Base-by-base conservation (phyloP, 2,113 vertebrate species). In the Lanius collurio region DNA sequence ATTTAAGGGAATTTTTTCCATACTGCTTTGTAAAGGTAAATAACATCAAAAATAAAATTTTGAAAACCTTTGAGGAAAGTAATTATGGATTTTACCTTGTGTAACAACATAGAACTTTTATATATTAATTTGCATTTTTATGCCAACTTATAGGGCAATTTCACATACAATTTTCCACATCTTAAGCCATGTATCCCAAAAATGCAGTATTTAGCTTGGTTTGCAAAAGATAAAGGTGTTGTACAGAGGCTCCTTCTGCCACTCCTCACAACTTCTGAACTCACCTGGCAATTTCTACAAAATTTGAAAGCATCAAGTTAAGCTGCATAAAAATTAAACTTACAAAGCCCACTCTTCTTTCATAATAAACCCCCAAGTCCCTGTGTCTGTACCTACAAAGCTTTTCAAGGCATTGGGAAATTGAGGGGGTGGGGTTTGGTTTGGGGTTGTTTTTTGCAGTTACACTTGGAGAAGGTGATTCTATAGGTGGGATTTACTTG, bases 401-500 rank as follows among this genome's bases (percentile, higher is more conserved):
- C 28, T 18, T 6, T 73, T 42, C 13, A 37, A 86, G 47, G 15
- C 23, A 37, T 0, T 57, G 70, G 55, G 26, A 28, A 35, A 87
- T 10, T 15, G 6, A 30, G 44, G 19, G n/a, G 7, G 15, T 7
- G 5, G 27, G 41, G 46, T 31, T 69, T 78, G 39, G 4, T 80
- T 68, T 2, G 59, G 52, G 42, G 28, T 1, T 23, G 8, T 0
- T 53, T 42, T 80, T 67, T 73, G 67, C 91, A 92, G 23, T 65
- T 42, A 24, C 42, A 21, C 33, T 73, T 35, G 59, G 13, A 93
- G 33, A 56, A 67, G 27, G 11, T 23, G 52, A 64, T 78, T n/a
- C 13, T 8, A 14, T 2, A 59, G 69, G 5, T 64, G 83, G 27
- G 74, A 97, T 96, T 98, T 98, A 99, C 99, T 97, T 99, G 94